These are phyloP conservation scores for Campaea margaritaria DNA, from an alignment of 2,888 invertebrate species.

Conservation along the genomic window DNA sequence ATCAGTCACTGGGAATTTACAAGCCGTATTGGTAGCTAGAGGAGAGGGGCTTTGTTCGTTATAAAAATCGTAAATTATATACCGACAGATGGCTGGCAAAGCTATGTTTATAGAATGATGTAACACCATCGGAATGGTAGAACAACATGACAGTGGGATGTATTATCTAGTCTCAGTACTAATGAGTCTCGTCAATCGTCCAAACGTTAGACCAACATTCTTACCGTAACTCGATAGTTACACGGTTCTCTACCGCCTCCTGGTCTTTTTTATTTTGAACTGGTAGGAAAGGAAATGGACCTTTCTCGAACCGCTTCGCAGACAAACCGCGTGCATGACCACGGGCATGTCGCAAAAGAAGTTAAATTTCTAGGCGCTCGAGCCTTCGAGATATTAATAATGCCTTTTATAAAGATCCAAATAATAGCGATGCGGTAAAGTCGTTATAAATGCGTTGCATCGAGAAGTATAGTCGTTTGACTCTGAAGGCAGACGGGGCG, in stretches of 20 bases:
- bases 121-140: constrained; percentile 29
- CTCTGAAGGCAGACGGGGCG: constrained; percentile 59
- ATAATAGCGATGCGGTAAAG: constrained; percentile 8
- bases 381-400: too few species aligned
- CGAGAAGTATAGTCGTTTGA: constrained; percentile 52
- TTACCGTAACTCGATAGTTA: too few species aligned
- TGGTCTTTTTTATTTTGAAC: too few species aligned
- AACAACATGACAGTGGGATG: constrained; percentile 27
- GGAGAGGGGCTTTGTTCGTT: constrained; percentile 6
- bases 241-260: too few species aligned
- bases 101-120: constrained; percentile 29
- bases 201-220: too few species aligned
- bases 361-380: too few species aligned
- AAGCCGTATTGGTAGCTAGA: not conserved
- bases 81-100: constrained; percentile 18
- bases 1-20: not conserved
- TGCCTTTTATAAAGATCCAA: too few species aligned
- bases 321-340: too few species aligned
- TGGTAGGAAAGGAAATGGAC: too few species aligned
- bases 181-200: constrained; percentile 17
- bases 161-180: constrained; percentile 29
- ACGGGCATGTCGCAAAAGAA: too few species aligned
- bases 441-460: constrained; percentile 28
- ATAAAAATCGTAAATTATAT: constrained; percentile 20
- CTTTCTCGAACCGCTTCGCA: too few species aligned